phyloP scores from a whole-genome alignment of 1,140 invertebrate species.

The Metaphire vulgaris region DNA sequence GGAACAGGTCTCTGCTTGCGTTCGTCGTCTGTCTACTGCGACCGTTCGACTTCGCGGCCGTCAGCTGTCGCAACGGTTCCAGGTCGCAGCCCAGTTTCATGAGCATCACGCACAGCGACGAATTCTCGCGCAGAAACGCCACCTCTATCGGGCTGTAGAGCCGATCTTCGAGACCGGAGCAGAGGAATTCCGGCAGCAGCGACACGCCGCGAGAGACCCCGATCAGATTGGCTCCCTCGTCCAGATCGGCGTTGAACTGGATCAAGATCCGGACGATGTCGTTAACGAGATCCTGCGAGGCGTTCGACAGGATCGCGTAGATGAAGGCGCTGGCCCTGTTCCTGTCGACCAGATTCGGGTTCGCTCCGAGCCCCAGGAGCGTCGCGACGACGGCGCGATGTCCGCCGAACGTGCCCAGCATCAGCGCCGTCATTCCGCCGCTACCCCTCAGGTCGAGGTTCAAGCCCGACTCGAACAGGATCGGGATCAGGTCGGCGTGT shows the following conservation, averaged over 20 bases:
- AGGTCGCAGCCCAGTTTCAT: slow-evolving; percentile 16
- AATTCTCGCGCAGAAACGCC: slow-evolving; percentile 14
- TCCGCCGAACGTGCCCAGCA: slow-evolving; percentile 20
- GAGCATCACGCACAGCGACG: slow-evolving; percentile 14
- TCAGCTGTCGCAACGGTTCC: not conserved
- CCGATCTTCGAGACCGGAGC: slow-evolving; percentile 12
- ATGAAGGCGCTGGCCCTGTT: slow-evolving; percentile 23
- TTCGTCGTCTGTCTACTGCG: not conserved
- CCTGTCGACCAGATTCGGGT: slow-evolving; percentile 14
- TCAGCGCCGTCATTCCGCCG: slow-evolving; percentile 21
- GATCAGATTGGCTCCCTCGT: slow-evolving; percentile 1
- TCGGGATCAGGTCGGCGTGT: slow-evolving; percentile 10
- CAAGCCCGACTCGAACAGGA: slow-evolving; percentile 18
- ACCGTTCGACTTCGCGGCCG: not conserved
- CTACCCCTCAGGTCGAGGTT: slow-evolving; percentile 21
- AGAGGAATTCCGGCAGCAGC: not conserved
- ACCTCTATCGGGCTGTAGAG: slow-evolving; percentile 25
- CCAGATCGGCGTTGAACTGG: slow-evolving; percentile 7
- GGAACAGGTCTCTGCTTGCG: not conserved
- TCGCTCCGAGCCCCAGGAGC: slow-evolving; percentile 13
- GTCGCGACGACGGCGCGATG: slow-evolving; percentile 5
- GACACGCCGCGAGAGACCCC: not conserved
- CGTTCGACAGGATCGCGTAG: slow-evolving; percentile 16
- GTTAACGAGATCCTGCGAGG: not conserved
- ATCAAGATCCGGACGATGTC: slow-evolving; percentile 19